Evolutionary conservation across 2,888 invertebrate genomes (phyloP), one percentile per base, ranked within the genome.

Genomic region (Schizotus pectinicornis): DNA sequence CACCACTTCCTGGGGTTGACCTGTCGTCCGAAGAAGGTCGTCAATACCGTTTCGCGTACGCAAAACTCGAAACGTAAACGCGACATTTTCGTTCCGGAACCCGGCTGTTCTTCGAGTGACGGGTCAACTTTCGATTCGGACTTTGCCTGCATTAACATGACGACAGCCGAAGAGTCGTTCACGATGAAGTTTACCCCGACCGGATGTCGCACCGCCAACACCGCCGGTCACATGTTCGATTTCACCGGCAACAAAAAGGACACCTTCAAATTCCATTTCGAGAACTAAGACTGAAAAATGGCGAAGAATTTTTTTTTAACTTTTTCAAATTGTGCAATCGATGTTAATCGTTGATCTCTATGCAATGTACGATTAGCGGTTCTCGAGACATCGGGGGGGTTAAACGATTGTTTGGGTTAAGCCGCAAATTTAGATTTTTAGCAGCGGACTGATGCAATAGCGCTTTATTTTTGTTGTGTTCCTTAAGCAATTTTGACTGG

Each of bases 181-280:
- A 60, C 56, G 11, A 56, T 56, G n/a, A 52, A 56, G 30, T 56
- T 60, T 34, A 60, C 60, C n/a, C 22, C 14, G 14, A 37, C 12
- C 34, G 35, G 41, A 6, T n/a, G 33, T n/a, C n/a, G 7, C 11
- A 12, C 9, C 6, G 43, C 41, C 3, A 8, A 42, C 31, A 49
- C 48, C 2, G 43, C 56, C 9, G 60, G 52, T 2, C 48, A 52
- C n/a, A 36, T 60, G 13, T 60, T 60, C 30, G 60, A 60, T 43
- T 43, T 30, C n/a, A 48, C 47, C 7, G 59, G 59, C 11, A 60
- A 52, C 30, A 42, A 51, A 12, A 60, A 56, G 30, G 47, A 60
- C 37, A 12, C 47, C 6, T 60, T 60, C 31, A 48, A 51, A 34
- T 60, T 60, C 9, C 37, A 35, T 36, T 54, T 54, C 22, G 22